phyloP scores from a whole-genome alignment of 2,113 vertebrate species.

The Oreotragus oreotragus region DNA sequence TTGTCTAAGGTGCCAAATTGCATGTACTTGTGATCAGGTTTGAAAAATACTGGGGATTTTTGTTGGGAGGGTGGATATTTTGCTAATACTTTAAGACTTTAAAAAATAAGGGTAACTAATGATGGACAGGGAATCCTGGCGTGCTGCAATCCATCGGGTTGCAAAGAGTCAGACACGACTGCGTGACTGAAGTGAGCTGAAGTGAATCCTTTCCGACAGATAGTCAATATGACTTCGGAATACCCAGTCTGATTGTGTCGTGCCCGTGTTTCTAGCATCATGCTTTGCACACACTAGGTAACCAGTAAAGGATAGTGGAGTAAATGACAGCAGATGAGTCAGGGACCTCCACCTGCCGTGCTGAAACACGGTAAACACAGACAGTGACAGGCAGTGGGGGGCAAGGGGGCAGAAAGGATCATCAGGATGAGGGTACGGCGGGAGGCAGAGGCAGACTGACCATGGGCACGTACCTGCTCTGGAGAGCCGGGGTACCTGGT shows the following conservation, averaged over 20 bases:
- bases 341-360: no score
- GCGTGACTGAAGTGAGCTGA: not conserved
- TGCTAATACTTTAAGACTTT: not conserved
- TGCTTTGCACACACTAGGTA: not conserved
- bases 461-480: not conserved
- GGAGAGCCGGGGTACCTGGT: not conserved
- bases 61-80: not conserved
- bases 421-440: accelerated
- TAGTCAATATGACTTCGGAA: accelerated
- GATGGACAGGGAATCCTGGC: not conserved
- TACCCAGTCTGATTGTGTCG: accelerated
- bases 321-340: not conserved
- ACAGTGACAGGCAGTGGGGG: accelerated
- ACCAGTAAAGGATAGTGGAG: not conserved
- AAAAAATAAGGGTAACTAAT: not conserved
- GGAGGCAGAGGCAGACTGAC: not conserved
- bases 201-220: not conserved
- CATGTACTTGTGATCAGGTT: not conserved
- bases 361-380: accelerated
- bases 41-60: not conserved
- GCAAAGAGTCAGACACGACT: not conserved
- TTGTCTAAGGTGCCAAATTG: not conserved
- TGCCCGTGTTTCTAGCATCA: not conserved
- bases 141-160: not conserved
- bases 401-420: not conserved